phyloP scores from a whole-genome alignment of 2,113 vertebrate genomes.

The Gnathonemus longibarbis region DNA sequence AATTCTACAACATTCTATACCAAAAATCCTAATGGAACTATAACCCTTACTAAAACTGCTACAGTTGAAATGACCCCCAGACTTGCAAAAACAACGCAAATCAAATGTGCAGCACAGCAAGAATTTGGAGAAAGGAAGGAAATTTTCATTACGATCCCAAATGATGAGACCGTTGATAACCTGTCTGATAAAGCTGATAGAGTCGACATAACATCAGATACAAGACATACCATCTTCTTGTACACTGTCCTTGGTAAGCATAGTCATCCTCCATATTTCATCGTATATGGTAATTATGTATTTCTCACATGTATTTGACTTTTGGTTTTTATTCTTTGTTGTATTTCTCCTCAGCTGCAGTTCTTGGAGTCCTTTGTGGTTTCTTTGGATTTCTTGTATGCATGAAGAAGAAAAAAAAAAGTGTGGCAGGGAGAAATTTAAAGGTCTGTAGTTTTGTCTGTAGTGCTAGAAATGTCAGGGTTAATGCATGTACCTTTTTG shows the following conservation, averaged over 20 bases:
- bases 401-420: too few species aligned
- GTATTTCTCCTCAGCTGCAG: not conserved
- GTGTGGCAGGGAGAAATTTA: not conserved
- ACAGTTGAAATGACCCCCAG: not conserved
- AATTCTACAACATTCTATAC: not conserved
- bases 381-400: too few species aligned
- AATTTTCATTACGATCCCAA: not conserved
- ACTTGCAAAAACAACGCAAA: not conserved
- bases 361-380: not conserved
- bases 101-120: slow-evolving; percentile 25
- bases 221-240: not conserved
- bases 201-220: not conserved
- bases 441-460: not conserved
- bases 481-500: not conserved
- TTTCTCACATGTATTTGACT: not conserved
- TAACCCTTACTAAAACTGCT: slow-evolving; percentile 21
- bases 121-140: slow-evolving; percentile 5
- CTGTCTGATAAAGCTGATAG: too few species aligned
- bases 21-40: slow-evolving; percentile 28
- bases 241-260: not conserved
- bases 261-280: not conserved
- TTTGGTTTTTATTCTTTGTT: not conserved
- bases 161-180: not conserved
- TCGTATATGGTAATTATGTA: not conserved
- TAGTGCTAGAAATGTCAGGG: not conserved